A percentile compares a stretch with the other conserved stretches of the same genome.
phyloP scores from a whole-genome alignment of 1,140 invertebrate genomes.

The Penaeus japonicus region DNA sequence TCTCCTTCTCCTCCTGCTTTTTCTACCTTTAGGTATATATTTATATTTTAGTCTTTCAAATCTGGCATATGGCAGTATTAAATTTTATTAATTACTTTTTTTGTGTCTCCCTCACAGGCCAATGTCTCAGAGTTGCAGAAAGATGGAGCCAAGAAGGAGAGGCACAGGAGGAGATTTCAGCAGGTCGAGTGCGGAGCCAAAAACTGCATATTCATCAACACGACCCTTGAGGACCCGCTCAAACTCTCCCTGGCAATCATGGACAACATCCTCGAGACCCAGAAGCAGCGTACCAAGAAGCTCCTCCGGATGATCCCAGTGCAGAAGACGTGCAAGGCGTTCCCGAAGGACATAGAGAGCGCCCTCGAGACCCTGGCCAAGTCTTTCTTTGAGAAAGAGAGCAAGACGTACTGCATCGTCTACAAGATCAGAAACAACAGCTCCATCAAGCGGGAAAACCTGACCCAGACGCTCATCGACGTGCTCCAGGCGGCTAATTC shows the following conservation, averaged over 20 bases:
- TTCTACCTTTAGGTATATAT: neutral
- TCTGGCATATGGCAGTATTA: neutral
- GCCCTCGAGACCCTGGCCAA: constrained; percentile 7
- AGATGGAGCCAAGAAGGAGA: constrained; percentile 3
- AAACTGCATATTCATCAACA: constrained; percentile 34
- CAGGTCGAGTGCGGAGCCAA: constrained; percentile 25
- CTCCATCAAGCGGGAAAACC: neutral
- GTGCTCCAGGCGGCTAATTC: constrained; percentile 24
- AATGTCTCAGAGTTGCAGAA: constrained; percentile 23
- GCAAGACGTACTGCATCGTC: constrained; percentile 25
- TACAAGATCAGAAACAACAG: constrained; percentile 38
- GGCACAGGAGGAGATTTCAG: constrained; percentile 17
- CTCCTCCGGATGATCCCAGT: constrained; percentile 40
- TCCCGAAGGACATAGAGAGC: constrained; percentile 29
- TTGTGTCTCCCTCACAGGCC: constrained; percentile 16
- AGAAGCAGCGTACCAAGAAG: constrained; percentile 24
- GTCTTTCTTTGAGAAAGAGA: constrained; percentile 31
- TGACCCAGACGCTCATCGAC: neutral
- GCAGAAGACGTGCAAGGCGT: constrained; percentile 39
- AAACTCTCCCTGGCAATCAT: constrained; percentile 31
- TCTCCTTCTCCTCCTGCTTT: too few relatives aligned
- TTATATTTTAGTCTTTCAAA: neutral
- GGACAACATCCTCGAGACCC: constrained; percentile 25
- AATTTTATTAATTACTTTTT: neutral
- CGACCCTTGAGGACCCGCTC: constrained; percentile 32